Percentiles rank a stretch among this genome's conserved stretches.
Conservation (phyloP, 2,797 vertebrate genomes). For the Delichon dasypus region DNA sequence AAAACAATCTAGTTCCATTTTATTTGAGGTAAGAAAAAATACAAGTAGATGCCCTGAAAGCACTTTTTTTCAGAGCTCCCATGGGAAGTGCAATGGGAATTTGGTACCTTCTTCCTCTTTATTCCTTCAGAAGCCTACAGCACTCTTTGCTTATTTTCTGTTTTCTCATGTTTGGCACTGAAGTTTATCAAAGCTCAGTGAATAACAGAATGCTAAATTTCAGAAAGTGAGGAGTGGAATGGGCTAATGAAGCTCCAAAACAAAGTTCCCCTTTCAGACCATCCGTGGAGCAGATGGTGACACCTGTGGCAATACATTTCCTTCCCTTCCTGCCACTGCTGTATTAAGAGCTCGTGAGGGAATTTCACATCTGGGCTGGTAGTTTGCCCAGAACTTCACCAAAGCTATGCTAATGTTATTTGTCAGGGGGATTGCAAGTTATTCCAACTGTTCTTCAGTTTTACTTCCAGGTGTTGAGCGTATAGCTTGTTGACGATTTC, state of each 20-base stretch:
- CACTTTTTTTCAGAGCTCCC: neutral
- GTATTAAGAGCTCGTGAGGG: neutral
- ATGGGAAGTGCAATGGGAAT: neutral
- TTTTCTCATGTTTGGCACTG: neutral
- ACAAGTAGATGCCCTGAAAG: neutral
- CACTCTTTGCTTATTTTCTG: neutral
- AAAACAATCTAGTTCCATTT: neutral
- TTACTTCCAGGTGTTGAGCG: neutral
- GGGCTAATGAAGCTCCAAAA: neutral
- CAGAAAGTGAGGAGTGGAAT: neutral
- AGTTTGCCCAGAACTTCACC: constrained; percentile 17
- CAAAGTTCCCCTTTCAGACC: constrained; percentile 18
- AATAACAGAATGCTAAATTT: neutral
- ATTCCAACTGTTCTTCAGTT: neutral
- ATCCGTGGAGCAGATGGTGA: constrained; percentile 27
- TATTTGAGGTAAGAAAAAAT: neutral
- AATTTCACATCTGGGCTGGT: constrained; percentile 35
- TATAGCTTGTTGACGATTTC: neutral
- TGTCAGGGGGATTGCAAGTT: neutral
- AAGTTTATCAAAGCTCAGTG: neutral
- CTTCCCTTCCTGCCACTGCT: neutral
- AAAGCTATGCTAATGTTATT: constrained; percentile 16
- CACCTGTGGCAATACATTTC: constrained; percentile 47
- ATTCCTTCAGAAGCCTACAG: neutral
- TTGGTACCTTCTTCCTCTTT: neutral